Evolutionary conservation across 1,140 invertebrate genomes (phyloP).

Genomic region (Drosophila truncata): DNA sequence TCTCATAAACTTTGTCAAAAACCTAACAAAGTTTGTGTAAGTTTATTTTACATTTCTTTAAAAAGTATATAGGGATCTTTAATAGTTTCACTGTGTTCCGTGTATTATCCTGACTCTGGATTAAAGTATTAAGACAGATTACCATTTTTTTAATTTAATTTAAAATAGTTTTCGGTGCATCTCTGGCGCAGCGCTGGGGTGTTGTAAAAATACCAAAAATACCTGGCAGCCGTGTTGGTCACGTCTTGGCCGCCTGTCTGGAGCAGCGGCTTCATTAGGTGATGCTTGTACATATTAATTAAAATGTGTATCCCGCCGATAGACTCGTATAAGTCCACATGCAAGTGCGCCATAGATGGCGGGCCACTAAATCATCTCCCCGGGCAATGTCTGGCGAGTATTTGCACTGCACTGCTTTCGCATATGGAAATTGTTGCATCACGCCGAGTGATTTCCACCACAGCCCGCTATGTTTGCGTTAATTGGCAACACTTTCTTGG

Average conservation of each 20-base stretch:
- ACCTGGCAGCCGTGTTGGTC: slow-evolving; percentile 65
- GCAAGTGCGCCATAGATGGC: slow-evolving; percentile 27
- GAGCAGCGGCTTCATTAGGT: slow-evolving; percentile 73
- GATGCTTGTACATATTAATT: slow-evolving; percentile 81
- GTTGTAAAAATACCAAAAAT: slow-evolving; percentile 83
- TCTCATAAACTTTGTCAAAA: not conserved
- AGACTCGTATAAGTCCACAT: slow-evolving; percentile 56
- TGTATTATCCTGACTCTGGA: too few relatives aligned
- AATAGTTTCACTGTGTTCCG: not conserved
- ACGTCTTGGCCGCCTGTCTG: slow-evolving; percentile 49
- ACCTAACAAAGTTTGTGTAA: not conserved
- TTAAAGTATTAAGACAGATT: not conserved
- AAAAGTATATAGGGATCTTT: not conserved
- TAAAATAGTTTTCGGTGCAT: not conserved
- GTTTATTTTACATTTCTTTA: not conserved
- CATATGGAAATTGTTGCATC: slow-evolving; percentile 66
- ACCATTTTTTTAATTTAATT: not conserved
- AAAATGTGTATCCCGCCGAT: slow-evolving; percentile 62
- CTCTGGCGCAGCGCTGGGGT: slow-evolving; percentile 45
- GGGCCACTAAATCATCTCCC: slow-evolving; percentile 78
- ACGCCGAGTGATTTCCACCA: slow-evolving; percentile 31
- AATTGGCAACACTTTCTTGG: slow-evolving; percentile 56
- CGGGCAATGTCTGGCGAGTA: slow-evolving; percentile 31
- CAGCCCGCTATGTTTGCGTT: slow-evolving; percentile 42
- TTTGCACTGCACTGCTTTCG: slow-evolving; percentile 72